Base-by-base conservation (phyloP, 2,113 vertebrate species). In the Pterocles gutturalis region DNA sequence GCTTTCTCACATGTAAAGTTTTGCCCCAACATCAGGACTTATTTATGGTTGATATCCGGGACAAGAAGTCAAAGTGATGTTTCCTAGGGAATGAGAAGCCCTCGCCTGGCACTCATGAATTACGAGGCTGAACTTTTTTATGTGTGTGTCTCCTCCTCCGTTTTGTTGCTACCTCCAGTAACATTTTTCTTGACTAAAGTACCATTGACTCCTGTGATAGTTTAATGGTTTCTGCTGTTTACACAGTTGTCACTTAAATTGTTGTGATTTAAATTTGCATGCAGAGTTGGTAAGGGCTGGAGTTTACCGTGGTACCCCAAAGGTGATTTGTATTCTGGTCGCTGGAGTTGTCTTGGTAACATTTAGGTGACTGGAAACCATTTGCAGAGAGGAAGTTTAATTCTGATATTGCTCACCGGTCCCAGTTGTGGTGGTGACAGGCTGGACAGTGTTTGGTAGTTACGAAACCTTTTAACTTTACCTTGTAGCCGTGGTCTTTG, bases 271-370 rank as follows among this genome's bases (percentile, higher is more conserved):
- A 94, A 97, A 97, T 98, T 97, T 97, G 98, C 97, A 98, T 96
- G 97, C 97, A 96, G 96, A 84, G 97, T 97, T 96, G 92, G 97
- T 98, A 84, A 98, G 90, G 69, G 62, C 80, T 96, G 82, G 95
- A 97, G 97, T 94, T 94, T 78, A 87, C 48, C 38, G 88, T 96
- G 97, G 97, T 97, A 94, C 95, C 97, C 97, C 96, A 96, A 96
- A 98, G 91, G 95, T 97, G 98, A 99, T 99, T 99, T 98, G 98
- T 99, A 97, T 99, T 99, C 99, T 83, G 96, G 97, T 98, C 25
- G 96, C 94, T 94, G 87, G 93, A 96, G 99, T 99, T 97, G 99
- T 98, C 99, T 95, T 99, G 99, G 99, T 99, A 99, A 99, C 99
- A 91, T 96, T 95, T 95, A 98, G 98, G 98, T 99, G 98, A 99